phyloP scores from a whole-genome alignment of 37 sponge, comb jelly and placozoan genomes.

The Spongilla lacustris region DNA sequence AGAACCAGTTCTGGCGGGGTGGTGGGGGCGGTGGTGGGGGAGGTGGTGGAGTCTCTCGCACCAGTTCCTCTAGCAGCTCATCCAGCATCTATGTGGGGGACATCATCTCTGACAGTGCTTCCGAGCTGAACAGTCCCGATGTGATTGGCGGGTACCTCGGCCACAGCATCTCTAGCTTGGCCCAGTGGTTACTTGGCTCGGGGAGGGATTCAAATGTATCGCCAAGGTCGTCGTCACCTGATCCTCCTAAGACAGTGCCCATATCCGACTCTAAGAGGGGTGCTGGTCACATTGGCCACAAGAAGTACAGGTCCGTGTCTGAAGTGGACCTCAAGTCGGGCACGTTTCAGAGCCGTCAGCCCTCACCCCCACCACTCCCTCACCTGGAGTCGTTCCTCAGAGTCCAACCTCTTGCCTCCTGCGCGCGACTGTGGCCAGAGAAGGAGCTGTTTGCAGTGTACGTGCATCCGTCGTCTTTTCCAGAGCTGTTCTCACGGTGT shows the following conservation, averaged over 20 bases:
- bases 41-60: neutral
- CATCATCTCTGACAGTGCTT: neutral
- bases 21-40: neutral
- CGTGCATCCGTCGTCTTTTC: conserved; percentile 71
- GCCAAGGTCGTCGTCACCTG: neutral
- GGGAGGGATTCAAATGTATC: neutral
- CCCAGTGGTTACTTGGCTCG: neutral
- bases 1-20: neutral
- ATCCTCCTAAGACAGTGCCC: neutral
- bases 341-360: neutral
- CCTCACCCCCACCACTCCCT: conserved; percentile 31
- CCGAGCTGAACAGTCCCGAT: neutral
- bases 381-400: conserved; percentile 34
- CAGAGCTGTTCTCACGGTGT: conserved; percentile 43
- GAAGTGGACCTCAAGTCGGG: neutral
- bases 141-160: neutral
- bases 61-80: neutral
- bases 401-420: conserved; percentile 52
- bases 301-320: conserved; percentile 1
- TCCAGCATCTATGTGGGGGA: neutral
- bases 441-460: conserved; percentile 38
- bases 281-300: neutral
- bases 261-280: neutral
- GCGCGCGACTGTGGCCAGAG: conserved; percentile 8
- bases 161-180: neutral